These are phyloP conservation scores for Sisyra nigra DNA, from an alignment of 2,888 invertebrate species.

Conservation along the genomic window DNA sequence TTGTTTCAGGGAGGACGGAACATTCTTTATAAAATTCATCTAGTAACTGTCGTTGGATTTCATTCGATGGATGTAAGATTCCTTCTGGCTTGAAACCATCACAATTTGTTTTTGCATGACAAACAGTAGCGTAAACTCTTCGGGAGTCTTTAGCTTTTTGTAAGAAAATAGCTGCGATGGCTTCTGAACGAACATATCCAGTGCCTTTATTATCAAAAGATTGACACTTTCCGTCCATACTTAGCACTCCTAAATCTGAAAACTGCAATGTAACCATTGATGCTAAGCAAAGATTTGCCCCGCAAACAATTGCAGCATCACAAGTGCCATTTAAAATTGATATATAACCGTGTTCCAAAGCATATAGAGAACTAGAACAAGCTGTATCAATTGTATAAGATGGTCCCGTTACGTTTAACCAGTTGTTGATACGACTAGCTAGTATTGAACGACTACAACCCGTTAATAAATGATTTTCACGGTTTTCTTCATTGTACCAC, in stretches of 20 bases:
- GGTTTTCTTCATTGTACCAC: slow-evolving; percentile 52
- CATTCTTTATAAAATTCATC: slow-evolving; percentile 52
- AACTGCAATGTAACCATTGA: slow-evolving; percentile 84
- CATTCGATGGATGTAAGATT: slow-evolving; percentile 25
- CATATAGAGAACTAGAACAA: slow-evolving; percentile 85
- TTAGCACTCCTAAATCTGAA: slow-evolving; percentile 58
- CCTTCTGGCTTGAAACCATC: slow-evolving; percentile 25
- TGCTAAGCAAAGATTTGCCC: slow-evolving; percentile 70
- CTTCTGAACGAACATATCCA: slow-evolving; percentile 75
- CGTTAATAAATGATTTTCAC: slow-evolving; percentile 24
- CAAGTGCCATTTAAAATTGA: slow-evolving; percentile 66
- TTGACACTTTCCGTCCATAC: slow-evolving; percentile 74
- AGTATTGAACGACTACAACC: slow-evolving; percentile 6
- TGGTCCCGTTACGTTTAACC: slow-evolving; percentile 76
- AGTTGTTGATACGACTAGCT: slow-evolving; percentile 79
- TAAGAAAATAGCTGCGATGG: slow-evolving; percentile 49
- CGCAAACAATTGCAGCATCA: slow-evolving; percentile 81
- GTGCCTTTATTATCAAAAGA: slow-evolving; percentile 74
- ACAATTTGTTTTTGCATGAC: too few species aligned
- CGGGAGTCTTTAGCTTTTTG: slow-evolving; percentile 42
- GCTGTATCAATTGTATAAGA: slow-evolving; percentile 84
- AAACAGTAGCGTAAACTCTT: too few species aligned
- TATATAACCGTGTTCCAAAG: slow-evolving; percentile 65
- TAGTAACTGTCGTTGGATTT: slow-evolving; percentile 41
- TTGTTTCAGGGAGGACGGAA: slow-evolving; percentile 45